A percentile compares a stretch with the other conserved stretches of the same genome.
These are phyloP conservation scores for Hyposmocoma kahamanoa DNA, from an alignment of 1,140 invertebrate genomes.

Conservation along the genomic window DNA sequence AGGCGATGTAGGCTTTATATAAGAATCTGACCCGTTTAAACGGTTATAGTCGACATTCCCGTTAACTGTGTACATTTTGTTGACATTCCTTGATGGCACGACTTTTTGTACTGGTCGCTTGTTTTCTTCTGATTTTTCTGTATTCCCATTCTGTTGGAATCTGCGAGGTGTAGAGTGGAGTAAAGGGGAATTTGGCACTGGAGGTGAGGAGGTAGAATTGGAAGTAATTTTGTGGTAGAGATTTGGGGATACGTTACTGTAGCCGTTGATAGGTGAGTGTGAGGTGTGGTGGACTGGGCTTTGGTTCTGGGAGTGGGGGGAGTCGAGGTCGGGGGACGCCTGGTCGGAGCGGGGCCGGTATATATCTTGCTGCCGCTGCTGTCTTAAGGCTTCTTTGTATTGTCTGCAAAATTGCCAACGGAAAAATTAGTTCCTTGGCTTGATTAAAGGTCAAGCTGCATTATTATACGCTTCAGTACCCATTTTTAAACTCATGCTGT, in stretches of 20 bases:
- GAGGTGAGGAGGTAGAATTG: slow-evolving; percentile 37
- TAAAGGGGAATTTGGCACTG: slow-evolving; percentile 56
- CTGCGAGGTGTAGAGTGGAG: slow-evolving; percentile 63
- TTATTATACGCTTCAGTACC: too few relatives aligned
- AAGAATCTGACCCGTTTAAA: slow-evolving; percentile 73
- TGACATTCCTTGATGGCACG: slow-evolving; percentile 73
- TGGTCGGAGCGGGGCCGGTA: slow-evolving; percentile 78
- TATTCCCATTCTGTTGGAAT: slow-evolving; percentile 56
- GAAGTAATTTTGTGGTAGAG: slow-evolving; percentile 53
- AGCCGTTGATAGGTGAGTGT: slow-evolving; percentile 67
- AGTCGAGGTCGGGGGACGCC: slow-evolving; percentile 62
- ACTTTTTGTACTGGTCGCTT: slow-evolving; percentile 77
- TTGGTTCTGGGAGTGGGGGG: slow-evolving; percentile 51
- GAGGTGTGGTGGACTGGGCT: slow-evolving; percentile 52
- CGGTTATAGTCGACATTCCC: slow-evolving; percentile 53
- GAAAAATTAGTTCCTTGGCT: too few relatives aligned
- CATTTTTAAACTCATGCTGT: too few relatives aligned
- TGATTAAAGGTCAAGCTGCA: too few relatives aligned
- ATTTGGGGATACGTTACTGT: slow-evolving; percentile 57
- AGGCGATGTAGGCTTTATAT: slow-evolving; percentile 83
- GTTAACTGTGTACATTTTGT: slow-evolving; percentile 57
- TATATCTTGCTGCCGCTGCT: slow-evolving; percentile 86
- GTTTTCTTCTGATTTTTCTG: slow-evolving; percentile 48
- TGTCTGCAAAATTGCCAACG: slow-evolving; percentile 80
- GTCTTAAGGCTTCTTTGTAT: slow-evolving; percentile 90